A percentile compares a stretch with the other conserved stretches of the same genome.
Evolutionary conservation across 2,888 invertebrate genomes (phyloP).

Genomic region (Bruchidius siliquastri): DNA sequence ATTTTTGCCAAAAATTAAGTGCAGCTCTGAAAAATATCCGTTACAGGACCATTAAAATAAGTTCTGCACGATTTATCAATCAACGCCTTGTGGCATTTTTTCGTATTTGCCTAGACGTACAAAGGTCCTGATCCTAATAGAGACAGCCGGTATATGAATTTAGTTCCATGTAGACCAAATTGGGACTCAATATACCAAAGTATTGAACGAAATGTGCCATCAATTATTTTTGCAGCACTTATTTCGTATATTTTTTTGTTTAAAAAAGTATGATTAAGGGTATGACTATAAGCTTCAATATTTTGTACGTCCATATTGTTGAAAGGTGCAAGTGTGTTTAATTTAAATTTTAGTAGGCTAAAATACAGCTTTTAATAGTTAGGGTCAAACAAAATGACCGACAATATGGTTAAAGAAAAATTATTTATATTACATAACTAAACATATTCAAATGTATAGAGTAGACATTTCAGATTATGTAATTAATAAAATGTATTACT

Average conservation of each 20-base stretch:
- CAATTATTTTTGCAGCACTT: neutral
- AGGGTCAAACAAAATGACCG: conserved; percentile 14
- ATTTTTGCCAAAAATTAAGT: too few species aligned
- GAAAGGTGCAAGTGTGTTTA: neutral
- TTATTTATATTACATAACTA: conserved; percentile 28
- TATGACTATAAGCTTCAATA: neutral
- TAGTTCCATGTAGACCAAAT: too few species aligned
- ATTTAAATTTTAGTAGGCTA: conserved; percentile 14
- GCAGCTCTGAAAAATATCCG: too few species aligned
- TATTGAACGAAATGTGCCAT: neutral
- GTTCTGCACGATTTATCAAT: too few species aligned
- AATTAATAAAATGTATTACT: conserved; percentile 26
- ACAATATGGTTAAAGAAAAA: conserved; percentile 16
- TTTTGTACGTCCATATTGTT: conserved; percentile 1
- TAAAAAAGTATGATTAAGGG: neutral
- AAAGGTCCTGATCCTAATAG: neutral
- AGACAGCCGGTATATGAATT: neutral
- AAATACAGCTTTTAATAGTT: conserved; percentile 18
- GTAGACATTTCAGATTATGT: conserved; percentile 34
- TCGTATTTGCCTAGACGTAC: neutral
- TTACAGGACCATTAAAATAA: too few species aligned
- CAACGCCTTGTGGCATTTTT: too few species aligned
- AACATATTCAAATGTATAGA: conserved; percentile 31
- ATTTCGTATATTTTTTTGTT: neutral
- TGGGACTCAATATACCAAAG: too few species aligned